Conservation (phyloP, 2,797 vertebrate genomes). For the Lepus oiostolus region DNA sequence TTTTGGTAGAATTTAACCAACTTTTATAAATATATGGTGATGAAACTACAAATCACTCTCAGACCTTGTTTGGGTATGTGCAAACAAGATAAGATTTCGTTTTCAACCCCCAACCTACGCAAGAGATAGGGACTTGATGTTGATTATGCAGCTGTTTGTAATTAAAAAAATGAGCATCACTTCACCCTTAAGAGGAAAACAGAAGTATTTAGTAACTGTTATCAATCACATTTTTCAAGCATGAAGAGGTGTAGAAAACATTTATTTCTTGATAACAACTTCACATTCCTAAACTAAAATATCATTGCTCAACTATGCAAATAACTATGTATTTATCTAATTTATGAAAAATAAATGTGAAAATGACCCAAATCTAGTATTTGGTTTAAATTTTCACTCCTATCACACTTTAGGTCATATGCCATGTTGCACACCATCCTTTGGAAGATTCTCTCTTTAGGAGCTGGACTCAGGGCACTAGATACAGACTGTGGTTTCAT, state of each 20-base stretch:
- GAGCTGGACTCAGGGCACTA: neutral
- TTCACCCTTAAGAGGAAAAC: neutral
- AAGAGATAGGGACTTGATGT: constrained; percentile 54
- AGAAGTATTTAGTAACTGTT: constrained; percentile 71
- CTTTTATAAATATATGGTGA: constrained; percentile 67
- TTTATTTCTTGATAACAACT: constrained; percentile 68
- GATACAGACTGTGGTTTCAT: neutral
- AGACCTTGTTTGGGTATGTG: neutral
- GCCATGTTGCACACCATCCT: neutral
- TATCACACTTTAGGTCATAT: neutral
- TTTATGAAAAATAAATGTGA: neutral
- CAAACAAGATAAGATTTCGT: constrained; percentile 60
- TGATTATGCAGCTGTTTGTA: constrained; percentile 63
- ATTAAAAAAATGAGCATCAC: constrained; percentile 66
- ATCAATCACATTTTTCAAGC: constrained; percentile 73
- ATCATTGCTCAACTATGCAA: constrained; percentile 40
- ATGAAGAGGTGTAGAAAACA: constrained; percentile 62
- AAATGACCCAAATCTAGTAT: neutral
- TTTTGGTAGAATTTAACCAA: constrained; percentile 48
- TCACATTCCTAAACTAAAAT: constrained; percentile 53
- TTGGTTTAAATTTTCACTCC: neutral
- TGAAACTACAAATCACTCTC: constrained; percentile 69
- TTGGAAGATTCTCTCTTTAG: neutral
- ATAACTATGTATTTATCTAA: neutral
- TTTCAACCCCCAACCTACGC: constrained; percentile 34